Conservation (phyloP, 2,797 vertebrate genomes). For the Helicolenus hilgendorfi region DNA sequence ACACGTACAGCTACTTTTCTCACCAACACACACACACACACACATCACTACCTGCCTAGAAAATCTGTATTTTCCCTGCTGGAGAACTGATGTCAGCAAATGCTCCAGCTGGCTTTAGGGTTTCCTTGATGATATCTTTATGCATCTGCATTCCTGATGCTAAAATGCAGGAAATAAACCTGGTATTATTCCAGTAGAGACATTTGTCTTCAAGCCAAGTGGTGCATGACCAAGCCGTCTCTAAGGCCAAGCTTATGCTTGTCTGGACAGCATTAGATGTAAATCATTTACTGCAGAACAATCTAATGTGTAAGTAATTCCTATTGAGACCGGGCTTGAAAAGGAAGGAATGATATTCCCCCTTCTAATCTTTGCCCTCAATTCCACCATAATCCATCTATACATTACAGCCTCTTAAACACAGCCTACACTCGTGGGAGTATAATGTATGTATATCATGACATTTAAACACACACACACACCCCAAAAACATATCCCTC, state of each 20-base stretch:
- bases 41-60: slow-evolving; percentile 32
- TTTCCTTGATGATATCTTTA: background rate
- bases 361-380: slow-evolving; percentile 72
- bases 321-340: background rate
- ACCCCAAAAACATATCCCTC: background rate
- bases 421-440: slow-evolving; percentile 25
- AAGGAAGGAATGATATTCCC: slow-evolving; percentile 33
- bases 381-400: slow-evolving; percentile 72
- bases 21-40: background rate
- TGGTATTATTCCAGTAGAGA: background rate
- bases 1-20: slow-evolving; percentile 6
- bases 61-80: slow-evolving; percentile 33
- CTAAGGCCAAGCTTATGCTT: background rate
- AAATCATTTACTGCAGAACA: slow-evolving; percentile 16
- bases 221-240: background rate
- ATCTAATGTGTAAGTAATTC: background rate
- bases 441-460: slow-evolving; percentile 11
- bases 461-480: slow-evolving; percentile 9
- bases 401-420: slow-evolving; percentile 46
- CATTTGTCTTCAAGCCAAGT: background rate
- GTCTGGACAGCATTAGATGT: background rate
- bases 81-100: slow-evolving; percentile 7
- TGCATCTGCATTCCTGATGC: background rate
- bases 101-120: background rate
- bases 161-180: background rate